A percentile compares a stretch with the other conserved stretches of the same genome.
These are phyloP conservation scores for Temnopleurus reevesii DNA, from an alignment of 53 echinoderm and acorn worm species.

Conservation along the genomic window DNA sequence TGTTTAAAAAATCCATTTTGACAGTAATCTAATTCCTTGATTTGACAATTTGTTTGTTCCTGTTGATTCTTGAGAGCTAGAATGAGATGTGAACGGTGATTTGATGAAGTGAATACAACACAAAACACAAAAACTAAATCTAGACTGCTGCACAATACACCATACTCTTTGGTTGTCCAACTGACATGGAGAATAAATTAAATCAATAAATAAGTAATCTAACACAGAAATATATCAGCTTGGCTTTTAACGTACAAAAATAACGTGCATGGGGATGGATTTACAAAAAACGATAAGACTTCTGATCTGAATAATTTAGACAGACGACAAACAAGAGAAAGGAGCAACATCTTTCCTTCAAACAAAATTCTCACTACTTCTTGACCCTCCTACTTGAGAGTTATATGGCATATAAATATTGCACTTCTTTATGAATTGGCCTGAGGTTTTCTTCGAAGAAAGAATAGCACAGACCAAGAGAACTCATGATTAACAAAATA, in stretches of 20 bases:
- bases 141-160: slow-evolving; percentile 36
- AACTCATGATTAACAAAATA: slow-evolving; percentile 28
- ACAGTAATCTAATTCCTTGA: neutral
- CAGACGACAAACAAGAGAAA: neutral
- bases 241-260: slow-evolving; percentile 47
- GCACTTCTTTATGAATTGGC: slow-evolving; percentile 47
- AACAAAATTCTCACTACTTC: slow-evolving; percentile 32
- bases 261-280: slow-evolving; percentile 22
- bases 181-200: slow-evolving; percentile 23
- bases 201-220: slow-evolving; percentile 50
- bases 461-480: slow-evolving; percentile 52
- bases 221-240: slow-evolving; percentile 38
- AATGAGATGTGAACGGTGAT: slow-evolving; percentile 18
- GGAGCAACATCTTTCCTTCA: slow-evolving; percentile 24
- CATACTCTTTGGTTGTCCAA: slow-evolving; percentile 44
- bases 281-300: neutral
- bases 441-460: slow-evolving; percentile 41
- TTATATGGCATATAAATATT: slow-evolving; percentile 52
- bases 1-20: too few relatives aligned
- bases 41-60: neutral
- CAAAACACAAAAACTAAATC: slow-evolving; percentile 31
- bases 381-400: slow-evolving; percentile 39
- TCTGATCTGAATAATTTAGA: slow-evolving; percentile 32
- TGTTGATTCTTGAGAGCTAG: neutral
- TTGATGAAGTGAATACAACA: slow-evolving; percentile 38